A percentile compares a stretch with the other conserved stretches of the same genome.
phyloP scores from a whole-genome alignment of 2,888 invertebrate genomes.

The Macrophya annulata region DNA sequence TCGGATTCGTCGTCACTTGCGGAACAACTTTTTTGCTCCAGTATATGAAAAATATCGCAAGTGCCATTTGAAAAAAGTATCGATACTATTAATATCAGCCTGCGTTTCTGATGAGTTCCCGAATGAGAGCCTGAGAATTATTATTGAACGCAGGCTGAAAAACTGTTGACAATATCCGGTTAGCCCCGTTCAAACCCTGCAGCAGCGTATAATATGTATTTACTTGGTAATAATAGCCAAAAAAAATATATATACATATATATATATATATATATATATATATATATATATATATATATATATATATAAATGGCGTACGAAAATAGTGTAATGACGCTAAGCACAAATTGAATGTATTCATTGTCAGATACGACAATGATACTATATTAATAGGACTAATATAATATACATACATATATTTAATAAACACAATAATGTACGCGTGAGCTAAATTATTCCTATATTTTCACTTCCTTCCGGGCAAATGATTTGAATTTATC shows the following conservation, averaged over 20 bases:
- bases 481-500: slow-evolving; percentile 51
- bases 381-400: not conserved
- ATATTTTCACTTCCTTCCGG: slow-evolving; percentile 44
- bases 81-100: not conserved
- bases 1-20: not conserved
- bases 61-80: not conserved
- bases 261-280: too few species aligned
- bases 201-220: too few species aligned
- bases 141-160: too few species aligned
- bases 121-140: too few species aligned
- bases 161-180: too few species aligned
- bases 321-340: not conserved
- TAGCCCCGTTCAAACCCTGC: too few species aligned
- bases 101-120: too few species aligned
- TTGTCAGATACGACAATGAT: not conserved
- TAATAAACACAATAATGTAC: not conserved
- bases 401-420: not conserved
- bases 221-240: too few species aligned
- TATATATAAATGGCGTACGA: too few species aligned
- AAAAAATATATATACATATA: too few species aligned
- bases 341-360: not conserved
- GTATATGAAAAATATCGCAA: not conserved
- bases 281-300: too few species aligned
- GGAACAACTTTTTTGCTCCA: not conserved
- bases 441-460: not conserved